Evolutionary conservation across 1,140 invertebrate genomes (phyloP), one percentile per base, ranked within the genome.

Genomic region (Bradysia coprophila): DNA sequence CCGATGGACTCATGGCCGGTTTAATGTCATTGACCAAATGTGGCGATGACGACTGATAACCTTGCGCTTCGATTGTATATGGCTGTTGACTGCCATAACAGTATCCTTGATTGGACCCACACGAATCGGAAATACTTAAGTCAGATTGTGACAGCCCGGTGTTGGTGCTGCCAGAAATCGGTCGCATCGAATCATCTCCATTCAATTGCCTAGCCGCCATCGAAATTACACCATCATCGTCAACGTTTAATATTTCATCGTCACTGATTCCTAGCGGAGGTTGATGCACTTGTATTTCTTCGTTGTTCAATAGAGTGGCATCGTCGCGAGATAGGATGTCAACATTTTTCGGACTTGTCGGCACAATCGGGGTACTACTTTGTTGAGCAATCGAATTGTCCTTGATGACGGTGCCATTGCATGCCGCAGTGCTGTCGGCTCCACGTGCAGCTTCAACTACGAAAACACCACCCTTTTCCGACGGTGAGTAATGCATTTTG

Each of bases 81-180:
- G 78, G 73, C 45, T 78, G 59, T 56, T 83, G 79, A 52, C 77
- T 81, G 34, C 78, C 74, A 51, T 84, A 84, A 32, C 74, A 69
- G 51, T 83, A 84, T 46, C 74, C 76, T 10, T 72, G 73, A 55
- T 79, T 78, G 32, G 71, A 71, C 15, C 75, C 76, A 9, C 64
- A 71, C 21, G 71, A 69, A 5, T 76, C 79, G 4, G 74, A 76
- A 49, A 80, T 69, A 43, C 78, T 82, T 1, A 80, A 63, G 49
- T 80, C 78, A 2, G 79, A 82, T 50, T 82, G 79, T 9, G 79
- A 78, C 4, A 84, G 61, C 2, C 81, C 80, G 0, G 79, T 81
- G 43, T 74, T 77, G 24, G 49, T 53, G 19, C 38, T 6, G 24
- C 58, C 63, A 3, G 49, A 50, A 36, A 48, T 49, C 3, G 46